Evolutionary conservation across 2,113 vertebrate genomes (phyloP).

Genomic region (Scopus umbretta): DNA sequence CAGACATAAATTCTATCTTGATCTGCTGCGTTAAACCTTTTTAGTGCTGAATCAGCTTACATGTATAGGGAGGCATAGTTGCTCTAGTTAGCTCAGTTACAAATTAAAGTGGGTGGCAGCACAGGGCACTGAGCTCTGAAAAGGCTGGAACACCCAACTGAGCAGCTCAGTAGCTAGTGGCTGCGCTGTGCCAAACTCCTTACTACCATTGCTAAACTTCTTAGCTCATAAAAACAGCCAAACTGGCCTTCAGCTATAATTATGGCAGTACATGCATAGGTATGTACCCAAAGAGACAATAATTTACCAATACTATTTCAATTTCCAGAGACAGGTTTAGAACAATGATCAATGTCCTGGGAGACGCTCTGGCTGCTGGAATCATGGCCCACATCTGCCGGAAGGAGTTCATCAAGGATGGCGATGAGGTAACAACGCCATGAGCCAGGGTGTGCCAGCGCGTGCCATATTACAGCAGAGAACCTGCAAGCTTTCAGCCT

Average conservation of each 20-base stretch:
- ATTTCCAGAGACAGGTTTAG: constrained; percentile 90
- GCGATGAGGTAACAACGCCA: constrained; percentile 77
- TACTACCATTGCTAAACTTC: not conserved
- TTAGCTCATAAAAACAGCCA: not conserved
- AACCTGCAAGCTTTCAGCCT: not conserved
- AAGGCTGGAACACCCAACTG: not conserved
- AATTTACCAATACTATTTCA: not conserved
- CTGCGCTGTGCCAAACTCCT: not conserved
- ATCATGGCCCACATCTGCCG: constrained; percentile 97
- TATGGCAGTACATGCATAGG: not conserved
- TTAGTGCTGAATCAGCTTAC: not conserved
- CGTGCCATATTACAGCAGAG: rapidly evolving
- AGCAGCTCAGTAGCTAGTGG: not conserved
- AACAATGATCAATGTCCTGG: constrained; percentile 98
- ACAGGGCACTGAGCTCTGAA: not conserved
- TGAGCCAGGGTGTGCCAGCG: not conserved
- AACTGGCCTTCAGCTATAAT: not conserved
- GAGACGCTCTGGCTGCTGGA: constrained; percentile 90
- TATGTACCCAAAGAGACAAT: not conserved
- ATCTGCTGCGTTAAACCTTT: not conserved
- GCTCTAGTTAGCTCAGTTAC: not conserved
- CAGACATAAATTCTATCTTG: not conserved
- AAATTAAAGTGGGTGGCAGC: not conserved
- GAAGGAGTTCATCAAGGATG: constrained; percentile 91
- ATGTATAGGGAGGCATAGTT: not conserved